Percentiles rank a stretch among this genome's conserved stretches.
phyloP scores from a whole-genome alignment of 2,888 invertebrate species.

The Biston stratarius region DNA sequence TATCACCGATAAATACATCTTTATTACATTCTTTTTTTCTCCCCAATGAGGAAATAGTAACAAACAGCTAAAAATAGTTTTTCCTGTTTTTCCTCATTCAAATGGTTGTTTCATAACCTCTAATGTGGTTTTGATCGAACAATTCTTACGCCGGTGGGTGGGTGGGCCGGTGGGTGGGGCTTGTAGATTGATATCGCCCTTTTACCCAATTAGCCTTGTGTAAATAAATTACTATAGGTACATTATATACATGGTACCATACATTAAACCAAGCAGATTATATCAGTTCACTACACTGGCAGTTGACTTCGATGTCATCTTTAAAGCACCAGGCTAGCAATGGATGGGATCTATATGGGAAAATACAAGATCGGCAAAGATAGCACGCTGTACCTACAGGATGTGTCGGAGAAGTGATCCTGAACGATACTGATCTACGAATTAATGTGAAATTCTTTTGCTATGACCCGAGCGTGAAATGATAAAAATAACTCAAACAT shows the following conservation, averaged over 20 bases:
- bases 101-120: slow-evolving; percentile 33
- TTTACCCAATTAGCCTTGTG: slow-evolving; percentile 14
- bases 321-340: no score
- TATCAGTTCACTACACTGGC: no score
- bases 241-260: background rate
- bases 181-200: slow-evolving; percentile 93
- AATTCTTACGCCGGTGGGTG: slow-evolving; percentile 87
- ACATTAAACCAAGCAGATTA: no score
- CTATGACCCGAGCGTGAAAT: no score
- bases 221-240: slow-evolving; percentile 12
- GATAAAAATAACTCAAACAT: no score
- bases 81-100: slow-evolving; percentile 22
- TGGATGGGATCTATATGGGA: no score
- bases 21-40: slow-evolving; percentile 22
- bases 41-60: slow-evolving; percentile 22
- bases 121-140: slow-evolving; percentile 43
- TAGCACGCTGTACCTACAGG: no score
- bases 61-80: slow-evolving; percentile 25
- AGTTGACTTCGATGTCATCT: no score
- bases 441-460: no score
- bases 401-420: no score
- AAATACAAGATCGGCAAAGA: no score
- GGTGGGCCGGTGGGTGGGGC: slow-evolving; percentile 93
- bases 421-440: no score
- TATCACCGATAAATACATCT: slow-evolving; percentile 12